Percentiles rank a stretch among this genome's conserved stretches.
Evolutionary conservation across 2,113 vertebrate species (phyloP).

Genomic region (Hypocryptadius cinnamomeus): DNA sequence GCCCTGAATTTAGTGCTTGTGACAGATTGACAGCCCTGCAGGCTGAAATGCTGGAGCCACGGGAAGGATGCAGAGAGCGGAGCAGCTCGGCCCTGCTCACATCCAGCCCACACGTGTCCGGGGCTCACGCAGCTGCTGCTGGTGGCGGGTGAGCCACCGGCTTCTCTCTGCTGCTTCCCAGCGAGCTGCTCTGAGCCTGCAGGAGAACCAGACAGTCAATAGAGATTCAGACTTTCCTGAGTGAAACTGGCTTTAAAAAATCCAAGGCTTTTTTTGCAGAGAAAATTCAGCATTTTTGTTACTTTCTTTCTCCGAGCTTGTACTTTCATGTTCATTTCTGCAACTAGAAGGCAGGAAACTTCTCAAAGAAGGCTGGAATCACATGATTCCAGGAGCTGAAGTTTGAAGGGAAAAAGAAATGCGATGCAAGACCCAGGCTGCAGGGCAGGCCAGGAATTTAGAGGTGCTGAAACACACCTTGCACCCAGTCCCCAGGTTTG

Average conservation of each 20-base stretch:
- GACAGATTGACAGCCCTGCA: background rate
- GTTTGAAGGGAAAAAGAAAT: background rate
- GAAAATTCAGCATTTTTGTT: background rate
- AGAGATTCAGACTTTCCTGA: background rate
- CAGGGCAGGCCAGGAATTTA: background rate
- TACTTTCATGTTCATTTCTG: background rate
- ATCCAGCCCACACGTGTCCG: background rate
- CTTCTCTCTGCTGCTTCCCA: background rate
- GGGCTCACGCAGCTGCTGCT: background rate
- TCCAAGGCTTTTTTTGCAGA: fast-evolving
- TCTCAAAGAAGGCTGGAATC: background rate
- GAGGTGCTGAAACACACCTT: background rate
- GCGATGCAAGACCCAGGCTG: fast-evolving
- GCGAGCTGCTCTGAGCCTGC: background rate
- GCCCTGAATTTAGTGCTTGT: background rate
- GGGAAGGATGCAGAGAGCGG: background rate
- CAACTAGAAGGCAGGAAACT: background rate
- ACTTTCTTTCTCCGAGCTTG: background rate
- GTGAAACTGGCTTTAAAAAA: background rate
- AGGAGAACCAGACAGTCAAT: background rate
- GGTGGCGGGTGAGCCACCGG: background rate
- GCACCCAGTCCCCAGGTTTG: background rate
- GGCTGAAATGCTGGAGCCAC: background rate
- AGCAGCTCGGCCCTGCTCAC: background rate
- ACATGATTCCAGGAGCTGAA: background rate